phyloP scores from a whole-genome alignment of 2,113 vertebrate species.

The Acrocephalus kingi region DNA sequence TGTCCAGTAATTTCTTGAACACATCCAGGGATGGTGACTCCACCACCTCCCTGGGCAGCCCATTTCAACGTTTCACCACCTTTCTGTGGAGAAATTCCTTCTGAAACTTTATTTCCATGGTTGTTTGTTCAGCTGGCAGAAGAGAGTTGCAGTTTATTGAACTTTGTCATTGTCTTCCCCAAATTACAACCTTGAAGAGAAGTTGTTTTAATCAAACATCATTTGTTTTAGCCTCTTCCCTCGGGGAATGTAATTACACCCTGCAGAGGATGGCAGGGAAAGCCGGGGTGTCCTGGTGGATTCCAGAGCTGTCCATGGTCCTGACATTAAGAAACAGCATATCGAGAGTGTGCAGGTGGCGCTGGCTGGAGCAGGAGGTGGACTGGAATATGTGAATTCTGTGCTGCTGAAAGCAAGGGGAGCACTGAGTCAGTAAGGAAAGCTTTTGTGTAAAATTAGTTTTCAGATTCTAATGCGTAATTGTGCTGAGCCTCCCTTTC shows the following conservation, averaged over 20 bases:
- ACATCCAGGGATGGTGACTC: not conserved
- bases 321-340: fast-evolving
- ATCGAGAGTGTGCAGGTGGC: fast-evolving
- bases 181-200: not conserved
- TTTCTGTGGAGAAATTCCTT: not conserved
- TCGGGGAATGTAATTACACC: not conserved
- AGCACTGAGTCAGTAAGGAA: not conserved
- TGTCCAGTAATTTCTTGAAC: not conserved
- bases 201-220: not conserved
- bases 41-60: not conserved
- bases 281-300: fast-evolving
- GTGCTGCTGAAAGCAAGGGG: not conserved
- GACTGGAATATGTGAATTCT: fast-evolving
- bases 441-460: not conserved
- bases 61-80: not conserved
- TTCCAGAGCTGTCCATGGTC: not conserved
- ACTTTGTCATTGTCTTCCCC: not conserved
- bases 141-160: not conserved
- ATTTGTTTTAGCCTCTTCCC: not conserved
- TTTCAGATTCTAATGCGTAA: not conserved
- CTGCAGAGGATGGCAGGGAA: fast-evolving
- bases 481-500: no score
- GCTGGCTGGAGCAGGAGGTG: not conserved
- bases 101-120: not conserved
- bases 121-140: not conserved